Conservation (phyloP, 2,888 invertebrate genomes). For the Ochropleura leucogaster region DNA sequence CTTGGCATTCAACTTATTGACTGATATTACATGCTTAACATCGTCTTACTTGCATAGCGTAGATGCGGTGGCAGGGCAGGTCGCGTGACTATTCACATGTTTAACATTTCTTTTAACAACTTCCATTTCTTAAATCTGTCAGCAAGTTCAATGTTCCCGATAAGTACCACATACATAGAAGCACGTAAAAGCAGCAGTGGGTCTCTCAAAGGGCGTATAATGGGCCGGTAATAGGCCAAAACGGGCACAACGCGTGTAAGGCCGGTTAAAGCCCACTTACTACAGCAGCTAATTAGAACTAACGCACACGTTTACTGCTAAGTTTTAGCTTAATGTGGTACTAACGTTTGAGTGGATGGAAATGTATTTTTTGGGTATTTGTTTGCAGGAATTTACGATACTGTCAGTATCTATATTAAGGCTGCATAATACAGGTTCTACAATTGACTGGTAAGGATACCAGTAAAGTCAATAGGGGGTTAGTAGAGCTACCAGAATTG, state of each 20-base stretch:
- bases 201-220: conserved; percentile 70
- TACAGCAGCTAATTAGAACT: conserved; percentile 70
- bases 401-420: neutral
- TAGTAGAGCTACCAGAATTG: neutral
- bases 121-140: conserved; percentile 40
- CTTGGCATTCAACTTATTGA: conserved; percentile 40
- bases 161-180: conserved; percentile 32
- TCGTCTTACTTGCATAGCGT: conserved; percentile 19
- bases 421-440: neutral
- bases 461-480: neutral
- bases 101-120: conserved; percentile 27
- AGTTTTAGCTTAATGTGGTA: conserved; percentile 65
- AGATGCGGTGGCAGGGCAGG: neutral
- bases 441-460: neutral
- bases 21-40: conserved; percentile 44
- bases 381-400: neutral
- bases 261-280: conserved; percentile 67
- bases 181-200: conserved; percentile 44
- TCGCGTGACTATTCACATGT: conserved; percentile 41
- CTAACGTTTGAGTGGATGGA: conserved; percentile 45
- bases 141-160: conserved; percentile 35
- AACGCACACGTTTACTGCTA: conserved; percentile 66
- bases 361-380: conserved; percentile 36
- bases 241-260: conserved; percentile 72
- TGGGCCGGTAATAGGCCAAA: conserved; percentile 72